These are phyloP conservation scores for Galaxea fascicularis DNA, from an alignment of 92 coral and sea anemone species.

Conservation along the genomic window DNA sequence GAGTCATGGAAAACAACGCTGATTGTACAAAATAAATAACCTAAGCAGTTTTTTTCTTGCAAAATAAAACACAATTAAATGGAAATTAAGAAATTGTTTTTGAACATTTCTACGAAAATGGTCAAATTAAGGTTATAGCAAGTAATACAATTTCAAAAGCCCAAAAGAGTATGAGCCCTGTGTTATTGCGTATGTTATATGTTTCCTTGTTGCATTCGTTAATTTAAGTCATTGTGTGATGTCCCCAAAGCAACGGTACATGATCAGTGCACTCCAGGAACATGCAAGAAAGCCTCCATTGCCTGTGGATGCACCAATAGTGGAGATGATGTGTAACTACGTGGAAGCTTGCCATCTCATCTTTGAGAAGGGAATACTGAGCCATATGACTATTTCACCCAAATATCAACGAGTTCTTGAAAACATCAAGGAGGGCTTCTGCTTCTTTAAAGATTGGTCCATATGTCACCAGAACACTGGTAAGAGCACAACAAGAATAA, in stretches of 20 bases:
- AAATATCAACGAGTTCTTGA: slow-evolving; percentile 37
- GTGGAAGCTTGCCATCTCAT: slow-evolving; percentile 65
- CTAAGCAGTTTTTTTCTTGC: slow-evolving; percentile 14
- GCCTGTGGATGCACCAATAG: slow-evolving; percentile 41
- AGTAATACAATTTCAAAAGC: slow-evolving; percentile 5
- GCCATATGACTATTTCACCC: slow-evolving; percentile 39
- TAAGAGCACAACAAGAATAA: slow-evolving; percentile 31
- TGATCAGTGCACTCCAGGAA: slow-evolving; percentile 51
- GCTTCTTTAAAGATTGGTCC: slow-evolving; percentile 55
- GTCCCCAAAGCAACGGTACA: slow-evolving; percentile 42
- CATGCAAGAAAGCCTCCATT: slow-evolving; percentile 36
- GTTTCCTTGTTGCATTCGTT: background rate
- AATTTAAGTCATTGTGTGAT: background rate
- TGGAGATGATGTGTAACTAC: slow-evolving; percentile 43
- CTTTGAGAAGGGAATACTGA: slow-evolving; percentile 59
- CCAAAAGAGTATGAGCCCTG: slow-evolving; percentile 7
- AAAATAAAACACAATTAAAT: slow-evolving; percentile 11
- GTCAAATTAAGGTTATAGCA: background rate
- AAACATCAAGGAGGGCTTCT: slow-evolving; percentile 55
- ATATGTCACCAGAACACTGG: slow-evolving; percentile 40
- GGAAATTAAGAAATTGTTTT: background rate
- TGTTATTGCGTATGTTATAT: slow-evolving; percentile 2
- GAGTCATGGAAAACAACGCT: background rate
- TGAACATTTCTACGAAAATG: slow-evolving; percentile 8
- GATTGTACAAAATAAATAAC: slow-evolving; percentile 14